Conservation (phyloP, 2,113 vertebrate genomes). For the Zootoca vivipara region DNA sequence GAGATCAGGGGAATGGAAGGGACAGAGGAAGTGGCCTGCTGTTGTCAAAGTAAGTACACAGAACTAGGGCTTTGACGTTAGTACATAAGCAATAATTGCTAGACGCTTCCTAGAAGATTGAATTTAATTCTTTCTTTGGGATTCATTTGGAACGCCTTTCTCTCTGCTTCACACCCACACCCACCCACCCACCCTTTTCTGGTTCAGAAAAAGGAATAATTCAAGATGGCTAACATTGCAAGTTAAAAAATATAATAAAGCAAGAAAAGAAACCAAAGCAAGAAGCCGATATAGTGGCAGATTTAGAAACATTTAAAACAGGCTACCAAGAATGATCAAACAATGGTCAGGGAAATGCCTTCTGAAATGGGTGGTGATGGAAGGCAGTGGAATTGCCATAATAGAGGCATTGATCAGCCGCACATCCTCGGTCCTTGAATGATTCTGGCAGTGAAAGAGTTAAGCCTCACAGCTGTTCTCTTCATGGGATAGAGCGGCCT, state of each 20-base stretch:
- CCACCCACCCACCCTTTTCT: not conserved
- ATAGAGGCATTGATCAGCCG: not conserved
- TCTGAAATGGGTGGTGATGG: not conserved
- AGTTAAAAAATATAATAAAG: not conserved
- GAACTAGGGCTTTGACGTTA: not conserved
- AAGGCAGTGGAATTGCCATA: not conserved
- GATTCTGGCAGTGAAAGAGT: conserved; percentile 55
- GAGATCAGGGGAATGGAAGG: not conserved
- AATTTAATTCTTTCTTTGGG: not conserved
- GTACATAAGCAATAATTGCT: not conserved
- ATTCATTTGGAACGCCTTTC: not conserved
- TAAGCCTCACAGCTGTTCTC: conserved; percentile 55
- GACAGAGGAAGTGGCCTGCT: not conserved
- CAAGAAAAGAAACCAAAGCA: not conserved
- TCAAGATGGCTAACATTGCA: not conserved
- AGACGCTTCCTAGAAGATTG: not conserved
- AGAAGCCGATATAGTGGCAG: not conserved
- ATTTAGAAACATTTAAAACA: not conserved
- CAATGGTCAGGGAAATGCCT: not conserved
- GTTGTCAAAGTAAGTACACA: not conserved
- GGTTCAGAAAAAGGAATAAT: not conserved
- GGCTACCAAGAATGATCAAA: not conserved
- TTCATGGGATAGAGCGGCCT: conserved; percentile 46
- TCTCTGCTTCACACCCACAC: not conserved
- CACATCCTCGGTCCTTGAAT: not conserved